phyloP scores from a whole-genome alignment of 2,888 invertebrate genomes.

The Raillietiella orientalis region DNA sequence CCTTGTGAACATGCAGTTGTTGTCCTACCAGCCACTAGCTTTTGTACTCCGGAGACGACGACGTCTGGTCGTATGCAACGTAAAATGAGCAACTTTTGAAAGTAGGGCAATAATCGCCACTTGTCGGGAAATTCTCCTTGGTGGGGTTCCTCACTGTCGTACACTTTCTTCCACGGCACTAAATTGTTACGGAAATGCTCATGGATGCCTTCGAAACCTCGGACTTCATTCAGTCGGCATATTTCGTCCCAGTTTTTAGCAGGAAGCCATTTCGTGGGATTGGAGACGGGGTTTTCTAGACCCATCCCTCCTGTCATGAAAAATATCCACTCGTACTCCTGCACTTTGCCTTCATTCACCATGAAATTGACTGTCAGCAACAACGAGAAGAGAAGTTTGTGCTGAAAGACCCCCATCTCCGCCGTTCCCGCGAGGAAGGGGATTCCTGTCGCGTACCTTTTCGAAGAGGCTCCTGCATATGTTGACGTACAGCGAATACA shows the following conservation, averaged over 20 bases:
- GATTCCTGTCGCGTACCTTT: too few relatives aligned
- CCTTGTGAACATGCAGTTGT: too few relatives aligned
- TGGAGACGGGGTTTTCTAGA: slow-evolving; percentile 33
- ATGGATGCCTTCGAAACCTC: slow-evolving; percentile 12
- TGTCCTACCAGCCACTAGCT: too few relatives aligned
- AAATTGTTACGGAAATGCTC: slow-evolving; percentile 12
- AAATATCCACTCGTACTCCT: slow-evolving; percentile 46
- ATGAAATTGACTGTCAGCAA: slow-evolving; percentile 36
- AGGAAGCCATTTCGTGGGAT: slow-evolving; percentile 52
- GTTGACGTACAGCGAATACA: slow-evolving; percentile 21
- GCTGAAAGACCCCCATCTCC: too few relatives aligned
- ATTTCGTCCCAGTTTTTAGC: slow-evolving; percentile 25
- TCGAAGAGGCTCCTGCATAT: slow-evolving; percentile 17
- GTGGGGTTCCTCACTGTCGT: too few relatives aligned
- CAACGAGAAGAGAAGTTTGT: slow-evolving; percentile 15
- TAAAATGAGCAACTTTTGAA: too few relatives aligned
- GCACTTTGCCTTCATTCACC: slow-evolving; percentile 33
- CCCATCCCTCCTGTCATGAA: slow-evolving; percentile 55
- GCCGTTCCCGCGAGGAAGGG: too few relatives aligned
- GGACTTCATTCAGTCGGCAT: slow-evolving; percentile 29
- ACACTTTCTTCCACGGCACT: slow-evolving; percentile 14
- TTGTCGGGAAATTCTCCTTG: too few relatives aligned
- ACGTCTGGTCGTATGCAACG: too few relatives aligned
- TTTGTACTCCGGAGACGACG: too few relatives aligned
- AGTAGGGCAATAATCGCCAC: too few relatives aligned